Percentiles rank a stretch among this genome's conserved stretches.
Evolutionary conservation across 2,113 vertebrate species (phyloP).

Genomic region (Actenoides lindsayi): DNA sequence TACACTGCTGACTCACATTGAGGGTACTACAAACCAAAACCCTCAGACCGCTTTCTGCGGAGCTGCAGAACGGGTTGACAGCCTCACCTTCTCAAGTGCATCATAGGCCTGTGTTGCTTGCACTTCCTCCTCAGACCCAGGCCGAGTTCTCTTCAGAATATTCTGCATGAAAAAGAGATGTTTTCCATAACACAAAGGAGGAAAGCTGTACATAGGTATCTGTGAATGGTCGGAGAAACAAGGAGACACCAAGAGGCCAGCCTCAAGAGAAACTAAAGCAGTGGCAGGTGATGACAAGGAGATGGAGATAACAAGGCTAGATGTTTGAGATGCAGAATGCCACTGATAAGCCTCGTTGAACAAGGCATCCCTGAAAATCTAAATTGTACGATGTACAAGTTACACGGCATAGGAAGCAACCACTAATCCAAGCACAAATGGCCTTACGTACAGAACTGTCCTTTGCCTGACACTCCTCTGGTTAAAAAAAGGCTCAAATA

Average conservation of each 20-base stretch:
- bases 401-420: background rate
- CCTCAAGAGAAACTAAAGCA: background rate
- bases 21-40: background rate
- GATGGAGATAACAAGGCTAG: background rate
- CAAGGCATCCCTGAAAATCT: background rate
- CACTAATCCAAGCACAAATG: background rate
- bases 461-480: background rate
- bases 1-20: background rate
- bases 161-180: conserved; percentile 76
- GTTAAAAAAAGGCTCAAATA: background rate
- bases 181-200: background rate
- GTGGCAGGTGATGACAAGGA: background rate
- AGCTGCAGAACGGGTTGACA: background rate
- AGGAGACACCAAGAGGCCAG: background rate
- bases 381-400: background rate
- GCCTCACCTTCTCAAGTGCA: conserved; percentile 87
- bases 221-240: background rate
- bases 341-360: background rate
- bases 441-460: background rate
- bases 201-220: background rate
- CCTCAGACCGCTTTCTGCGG: background rate
- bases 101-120: conserved; percentile 90
- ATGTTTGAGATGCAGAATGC: background rate
- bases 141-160: conserved; percentile 90
- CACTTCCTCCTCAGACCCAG: conserved; percentile 84